phyloP scores from a whole-genome alignment of 2,113 vertebrate species.

The Murina feae region DNA sequence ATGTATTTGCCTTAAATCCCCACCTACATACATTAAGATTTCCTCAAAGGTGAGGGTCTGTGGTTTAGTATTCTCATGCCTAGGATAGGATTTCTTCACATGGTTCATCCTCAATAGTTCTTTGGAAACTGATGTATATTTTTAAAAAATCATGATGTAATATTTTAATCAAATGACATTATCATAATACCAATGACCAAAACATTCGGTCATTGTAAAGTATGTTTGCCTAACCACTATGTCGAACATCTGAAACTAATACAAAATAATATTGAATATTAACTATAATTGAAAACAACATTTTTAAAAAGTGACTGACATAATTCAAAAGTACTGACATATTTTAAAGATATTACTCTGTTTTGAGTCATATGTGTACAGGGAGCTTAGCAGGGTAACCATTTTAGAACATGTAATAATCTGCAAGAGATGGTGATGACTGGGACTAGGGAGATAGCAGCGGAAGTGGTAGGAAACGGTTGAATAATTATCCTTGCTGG shows the following conservation, averaged over 20 bases:
- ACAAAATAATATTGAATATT: background rate
- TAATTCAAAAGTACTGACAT: background rate
- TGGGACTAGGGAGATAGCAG: background rate
- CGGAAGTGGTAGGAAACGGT: background rate
- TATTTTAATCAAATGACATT: background rate
- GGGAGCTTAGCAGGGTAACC: background rate
- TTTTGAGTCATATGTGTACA: background rate
- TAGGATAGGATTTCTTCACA: background rate
- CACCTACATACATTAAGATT: background rate
- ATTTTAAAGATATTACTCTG: background rate
- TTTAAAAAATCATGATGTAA: background rate
- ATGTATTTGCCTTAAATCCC: background rate
- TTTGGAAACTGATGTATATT: slow-evolving; percentile 21
- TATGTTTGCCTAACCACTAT: background rate
- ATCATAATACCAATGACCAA: background rate
- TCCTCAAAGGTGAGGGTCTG: background rate
- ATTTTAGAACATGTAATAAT: background rate
- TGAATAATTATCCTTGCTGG: background rate
- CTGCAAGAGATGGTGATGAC: background rate
- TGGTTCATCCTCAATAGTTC: background rate
- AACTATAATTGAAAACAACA: background rate
- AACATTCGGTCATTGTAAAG: background rate
- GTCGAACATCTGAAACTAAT: background rate
- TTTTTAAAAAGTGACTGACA: background rate
- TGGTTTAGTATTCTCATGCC: background rate